phyloP scores from a whole-genome alignment of 2,113 vertebrate species.

The Megaceryle torquata region DNA sequence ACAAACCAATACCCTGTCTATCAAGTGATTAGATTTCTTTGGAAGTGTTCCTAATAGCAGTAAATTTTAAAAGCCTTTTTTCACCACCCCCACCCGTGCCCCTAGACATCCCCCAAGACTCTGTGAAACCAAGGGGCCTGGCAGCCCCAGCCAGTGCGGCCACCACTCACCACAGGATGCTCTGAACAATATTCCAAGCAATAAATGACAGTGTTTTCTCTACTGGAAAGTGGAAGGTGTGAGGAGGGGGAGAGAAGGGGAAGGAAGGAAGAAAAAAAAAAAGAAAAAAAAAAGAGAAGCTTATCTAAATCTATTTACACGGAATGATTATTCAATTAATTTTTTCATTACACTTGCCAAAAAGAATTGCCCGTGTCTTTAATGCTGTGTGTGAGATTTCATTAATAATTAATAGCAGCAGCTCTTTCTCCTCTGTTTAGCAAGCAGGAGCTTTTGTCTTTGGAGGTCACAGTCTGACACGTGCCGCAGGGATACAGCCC shows the following conservation, averaged over 20 bases:
- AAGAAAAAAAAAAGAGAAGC: background rate
- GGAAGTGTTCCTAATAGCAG: background rate
- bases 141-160: background rate
- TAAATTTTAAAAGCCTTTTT: constrained; percentile 12
- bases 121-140: background rate
- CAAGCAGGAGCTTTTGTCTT: background rate
- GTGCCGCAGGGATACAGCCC: rapidly evolving
- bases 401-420: constrained; percentile 62
- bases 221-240: background rate
- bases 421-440: constrained; percentile 40
- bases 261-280: background rate
- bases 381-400: constrained; percentile 57
- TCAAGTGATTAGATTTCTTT: background rate
- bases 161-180: background rate
- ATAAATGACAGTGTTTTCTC: constrained; percentile 66
- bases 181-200: constrained; percentile 54
- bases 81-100: background rate
- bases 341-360: constrained; percentile 76
- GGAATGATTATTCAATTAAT: constrained; percentile 76
- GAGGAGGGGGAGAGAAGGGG: background rate
- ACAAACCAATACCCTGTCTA: background rate
- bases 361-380: constrained; percentile 64
- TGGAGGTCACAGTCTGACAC: background rate
- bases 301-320: constrained; percentile 78
- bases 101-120: background rate